A percentile compares a stretch with the other conserved stretches of the same genome.
These are phyloP conservation scores for Eurytoma californica DNA, from an alignment of 2,888 invertebrate species.

Conservation along the genomic window DNA sequence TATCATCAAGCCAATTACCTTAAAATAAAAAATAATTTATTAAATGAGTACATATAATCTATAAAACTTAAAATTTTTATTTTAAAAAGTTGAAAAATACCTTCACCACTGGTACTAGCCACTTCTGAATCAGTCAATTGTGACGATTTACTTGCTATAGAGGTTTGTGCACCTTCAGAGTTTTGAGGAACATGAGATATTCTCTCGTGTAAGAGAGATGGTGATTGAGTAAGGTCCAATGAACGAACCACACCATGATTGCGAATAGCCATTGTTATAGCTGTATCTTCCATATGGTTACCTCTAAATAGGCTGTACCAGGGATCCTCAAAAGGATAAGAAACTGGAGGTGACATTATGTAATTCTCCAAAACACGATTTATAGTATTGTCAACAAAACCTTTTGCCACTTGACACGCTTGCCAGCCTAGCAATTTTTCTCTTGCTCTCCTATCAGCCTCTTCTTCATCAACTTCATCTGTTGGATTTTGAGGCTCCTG, in stretches of 20 bases:
- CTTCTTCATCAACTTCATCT: constrained; percentile 59
- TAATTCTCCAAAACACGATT: constrained; percentile 82
- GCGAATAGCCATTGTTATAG: constrained; percentile 85
- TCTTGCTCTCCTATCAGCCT: constrained; percentile 63
- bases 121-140: constrained; percentile 54
- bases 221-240: constrained; percentile 58
- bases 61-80: background rate
- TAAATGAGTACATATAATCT: background rate
- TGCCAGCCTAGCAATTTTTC: constrained; percentile 79
- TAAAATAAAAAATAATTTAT: background rate
- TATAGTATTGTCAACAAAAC: constrained; percentile 83
- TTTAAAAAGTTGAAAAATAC: constrained; percentile 10
- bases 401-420: constrained; percentile 81
- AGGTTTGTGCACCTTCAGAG: constrained; percentile 32
- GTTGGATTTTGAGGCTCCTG: constrained; percentile 25
- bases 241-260: constrained; percentile 79
- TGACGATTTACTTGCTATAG: constrained; percentile 56
- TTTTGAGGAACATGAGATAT: constrained; percentile 49
- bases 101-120: constrained; percentile 44
- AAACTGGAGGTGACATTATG: constrained; percentile 76
- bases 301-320: constrained; percentile 71
- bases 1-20: constrained; percentile 62
- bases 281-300: constrained; percentile 82
- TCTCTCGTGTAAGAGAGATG: constrained; percentile 55
- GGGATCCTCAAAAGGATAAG: constrained; percentile 71